Conservation (phyloP, 2,888 invertebrate species). For the Phlogophora meticulosa region DNA sequence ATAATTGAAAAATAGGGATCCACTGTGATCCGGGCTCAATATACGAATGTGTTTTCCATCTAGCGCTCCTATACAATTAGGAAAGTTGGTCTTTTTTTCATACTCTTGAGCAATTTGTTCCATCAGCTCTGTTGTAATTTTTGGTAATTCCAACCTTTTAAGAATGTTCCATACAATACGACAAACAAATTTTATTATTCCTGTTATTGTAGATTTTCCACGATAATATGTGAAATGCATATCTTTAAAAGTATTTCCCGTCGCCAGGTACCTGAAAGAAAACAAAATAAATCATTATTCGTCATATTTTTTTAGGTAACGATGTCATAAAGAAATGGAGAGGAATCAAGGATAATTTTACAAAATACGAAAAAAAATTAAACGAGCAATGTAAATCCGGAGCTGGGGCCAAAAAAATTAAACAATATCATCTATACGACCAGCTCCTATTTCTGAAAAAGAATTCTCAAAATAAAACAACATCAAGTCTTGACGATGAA, state of each 20-base stretch:
- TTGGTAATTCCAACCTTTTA: conserved; percentile 18
- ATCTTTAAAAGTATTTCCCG: conserved; percentile 30
- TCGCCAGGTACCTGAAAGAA: conserved; percentile 35
- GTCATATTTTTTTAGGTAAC: conserved; percentile 31
- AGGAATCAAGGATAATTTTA: conserved; percentile 36
- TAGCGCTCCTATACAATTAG: conserved; percentile 28
- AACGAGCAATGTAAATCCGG: conserved; percentile 26
- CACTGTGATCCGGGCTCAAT: conserved; percentile 27
- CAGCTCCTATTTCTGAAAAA: conserved; percentile 34
- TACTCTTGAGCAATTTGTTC: conserved; percentile 30
- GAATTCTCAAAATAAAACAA: conserved; percentile 36
- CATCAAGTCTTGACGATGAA: conserved; percentile 37
- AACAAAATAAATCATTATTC: conserved; percentile 30
- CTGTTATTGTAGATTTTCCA: conserved; percentile 30
- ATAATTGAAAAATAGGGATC: conserved; percentile 42
- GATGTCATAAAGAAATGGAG: conserved; percentile 30
- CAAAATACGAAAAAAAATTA: conserved; percentile 34
- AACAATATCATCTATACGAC: conserved; percentile 27
- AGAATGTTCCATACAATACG: conserved; percentile 28
- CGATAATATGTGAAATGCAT: conserved; percentile 38
- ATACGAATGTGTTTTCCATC: conserved; percentile 38
- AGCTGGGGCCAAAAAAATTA: conserved; percentile 28
- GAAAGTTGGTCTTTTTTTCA: conserved; percentile 29
- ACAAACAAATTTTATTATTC: conserved; percentile 27
- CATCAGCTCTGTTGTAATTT: conserved; percentile 12